Conservation (phyloP, 2,888 invertebrate genomes). For the Lacanobia oleracea region DNA sequence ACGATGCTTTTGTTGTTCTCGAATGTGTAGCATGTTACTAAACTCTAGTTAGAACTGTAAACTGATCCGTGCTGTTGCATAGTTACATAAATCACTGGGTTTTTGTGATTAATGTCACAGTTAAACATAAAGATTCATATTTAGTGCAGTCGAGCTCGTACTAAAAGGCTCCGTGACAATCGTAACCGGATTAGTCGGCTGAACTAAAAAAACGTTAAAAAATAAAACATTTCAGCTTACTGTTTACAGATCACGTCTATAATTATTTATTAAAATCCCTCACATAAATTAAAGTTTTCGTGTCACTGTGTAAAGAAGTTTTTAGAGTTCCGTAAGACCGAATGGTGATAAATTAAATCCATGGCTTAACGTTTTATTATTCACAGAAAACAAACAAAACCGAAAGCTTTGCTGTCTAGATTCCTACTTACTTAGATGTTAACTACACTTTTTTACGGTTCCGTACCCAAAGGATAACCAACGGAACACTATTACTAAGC, state of each 20-base stretch:
- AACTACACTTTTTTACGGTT: background rate
- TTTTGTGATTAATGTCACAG: conserved; percentile 89
- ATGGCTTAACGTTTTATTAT: background rate
- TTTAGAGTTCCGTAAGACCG: conserved; percentile 65
- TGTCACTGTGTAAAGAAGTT: conserved; percentile 55
- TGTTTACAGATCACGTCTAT: conserved; percentile 85
- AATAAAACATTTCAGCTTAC: conserved; percentile 83
- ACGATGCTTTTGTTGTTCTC: conserved; percentile 78
- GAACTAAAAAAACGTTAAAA: conserved; percentile 81
- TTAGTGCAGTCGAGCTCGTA: conserved; percentile 80
- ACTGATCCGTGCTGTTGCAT: conserved; percentile 77
- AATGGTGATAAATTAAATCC: background rate
- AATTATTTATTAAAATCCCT: conserved; percentile 87
- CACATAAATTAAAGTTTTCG: conserved; percentile 81
- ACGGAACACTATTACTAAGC: no score
- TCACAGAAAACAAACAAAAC: background rate
- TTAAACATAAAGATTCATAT: conserved; percentile 88
- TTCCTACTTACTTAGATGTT: background rate
- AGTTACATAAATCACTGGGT: conserved; percentile 83
- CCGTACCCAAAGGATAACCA: no score
- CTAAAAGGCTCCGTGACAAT: conserved; percentile 80
- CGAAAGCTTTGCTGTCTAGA: background rate
- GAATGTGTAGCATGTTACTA: conserved; percentile 70
- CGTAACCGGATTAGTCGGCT: conserved; percentile 73
- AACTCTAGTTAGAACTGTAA: conserved; percentile 77